Base-by-base conservation (phyloP, 2,888 invertebrate genomes). In the Amphipoea lucens region DNA sequence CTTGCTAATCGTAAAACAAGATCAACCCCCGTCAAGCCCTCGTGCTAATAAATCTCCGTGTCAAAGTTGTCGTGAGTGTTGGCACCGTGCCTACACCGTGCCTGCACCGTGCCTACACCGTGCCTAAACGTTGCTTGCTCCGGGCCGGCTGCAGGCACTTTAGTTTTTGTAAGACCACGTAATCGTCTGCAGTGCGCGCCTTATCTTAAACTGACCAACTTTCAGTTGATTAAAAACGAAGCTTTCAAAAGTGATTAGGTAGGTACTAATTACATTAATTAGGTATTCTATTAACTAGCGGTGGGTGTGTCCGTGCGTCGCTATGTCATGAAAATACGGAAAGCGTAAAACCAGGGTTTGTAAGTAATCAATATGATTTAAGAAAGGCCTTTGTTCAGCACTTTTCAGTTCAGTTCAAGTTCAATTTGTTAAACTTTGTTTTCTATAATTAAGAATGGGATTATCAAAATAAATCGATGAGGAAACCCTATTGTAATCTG, bases 11-110 rank as follows among this genome's bases (percentile, higher is more conserved):
- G 63, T 57, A 54, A 29, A 48, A 14, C 17, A 48, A 23, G 40
- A 57, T 62, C 67, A 67, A 20, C 1, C n/a, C 7, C 36, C 45
- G 17, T 62, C 74, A 74, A 45, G 54, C 36, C 20, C n/a, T 36
- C 14, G 60, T n/a, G 42, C 62, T 80, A 68, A 67, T 81, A 74
- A 80, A 81, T 80, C 81, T 80, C 60, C 60, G 12, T 42, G 51
- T 60, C 6, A 7, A 1, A 40, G 67, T 62, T 45, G 17, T 72
- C 67, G 60, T n/a, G 23, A 20, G 57, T 57, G 57, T n/a, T 57
- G 57, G 81, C 80, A 20, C 51, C 14, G 80, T 36, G 79, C 65
- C 79, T 11, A 9, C 48, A 2, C 45, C 42, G 42, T 45, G 42
- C 42, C 42, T 9, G 65, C 36, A 5, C 36, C 36, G 63, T 65